These are phyloP conservation scores for Eumacrocentrus americanus DNA, from an alignment of 2,888 invertebrate genomes.

Conservation along the genomic window DNA sequence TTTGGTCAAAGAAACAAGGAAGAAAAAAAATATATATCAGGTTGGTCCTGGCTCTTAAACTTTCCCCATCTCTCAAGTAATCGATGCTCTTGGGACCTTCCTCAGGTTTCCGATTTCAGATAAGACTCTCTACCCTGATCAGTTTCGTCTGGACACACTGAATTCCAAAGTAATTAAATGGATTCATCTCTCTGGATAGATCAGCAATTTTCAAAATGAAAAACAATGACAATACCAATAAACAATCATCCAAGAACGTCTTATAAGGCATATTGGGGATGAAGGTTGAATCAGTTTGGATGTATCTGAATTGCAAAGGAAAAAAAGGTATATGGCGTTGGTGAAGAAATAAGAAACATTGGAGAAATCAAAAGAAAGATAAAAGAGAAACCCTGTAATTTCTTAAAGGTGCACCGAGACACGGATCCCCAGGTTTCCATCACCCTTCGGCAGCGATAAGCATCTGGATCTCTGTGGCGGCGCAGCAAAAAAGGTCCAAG, in stretches of 20 bases:
- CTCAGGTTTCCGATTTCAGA: slow-evolving; percentile 1
- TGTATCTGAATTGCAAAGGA: not conserved
- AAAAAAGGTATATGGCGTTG: slow-evolving; percentile 1
- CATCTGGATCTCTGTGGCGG: slow-evolving; percentile 35
- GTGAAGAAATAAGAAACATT: not conserved
- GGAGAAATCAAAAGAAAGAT: not conserved
- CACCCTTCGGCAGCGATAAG: slow-evolving; percentile 39
- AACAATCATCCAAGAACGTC: not conserved
- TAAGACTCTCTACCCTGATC: not conserved
- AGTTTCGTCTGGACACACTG: not conserved
- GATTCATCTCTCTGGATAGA: not conserved
- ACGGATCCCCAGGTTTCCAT: slow-evolving; percentile 38
- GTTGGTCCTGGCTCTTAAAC: too few relatives aligned
- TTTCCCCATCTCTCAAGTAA: not conserved
- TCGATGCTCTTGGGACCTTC: not conserved
- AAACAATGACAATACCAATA: not conserved
- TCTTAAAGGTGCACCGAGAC: slow-evolving; percentile 30
- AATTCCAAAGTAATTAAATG: not conserved
- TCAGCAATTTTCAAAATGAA: not conserved
- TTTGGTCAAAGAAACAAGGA: slow-evolving; percentile 9
- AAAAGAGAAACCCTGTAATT: slow-evolving; percentile 12
- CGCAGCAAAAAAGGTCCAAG: slow-evolving; percentile 28
- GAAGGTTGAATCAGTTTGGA: not conserved
- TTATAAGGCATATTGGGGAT: not conserved
- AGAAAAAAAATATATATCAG: slow-evolving; percentile 28